Base-by-base conservation (phyloP, 2,113 vertebrate species). In the Misgurnus anguillicaudatus region DNA sequence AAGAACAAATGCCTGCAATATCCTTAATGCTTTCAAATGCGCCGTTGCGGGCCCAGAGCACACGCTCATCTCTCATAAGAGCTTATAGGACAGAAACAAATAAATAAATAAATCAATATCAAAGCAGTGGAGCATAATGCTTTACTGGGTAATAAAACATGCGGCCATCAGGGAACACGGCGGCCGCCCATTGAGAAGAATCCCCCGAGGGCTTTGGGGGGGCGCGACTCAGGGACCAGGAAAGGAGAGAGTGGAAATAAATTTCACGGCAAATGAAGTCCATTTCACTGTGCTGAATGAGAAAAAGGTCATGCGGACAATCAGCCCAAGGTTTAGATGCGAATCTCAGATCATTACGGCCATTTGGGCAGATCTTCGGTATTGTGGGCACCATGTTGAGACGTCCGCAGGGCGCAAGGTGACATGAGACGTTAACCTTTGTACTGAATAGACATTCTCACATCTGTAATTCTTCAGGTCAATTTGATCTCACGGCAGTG, bases 1-100 rank as follows among this genome's bases (percentile, higher is more conserved):
- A 85, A 87, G 90, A 91, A 92, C 87, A 90, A 92, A 92, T 90
- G 84, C 80, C n/a, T 16, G 87, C 90, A 90, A 92, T 91, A 91
- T 88, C 88, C 90, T 88, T 92, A 89, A 91, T 87, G 86, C 82
- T 84, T 84, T 79, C 87, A 85, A 89, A 90, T 83, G 85, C 85
- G 82, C 88, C 80, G 51, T 86, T 72, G 17, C 85, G 80, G 79
- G 86, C 86, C 79, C 7, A 19, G 9, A 9, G 45, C 74, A 83
- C 82, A 87, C 80, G n/a, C 51, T 83, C 83, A 84, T 88, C 87
- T 91, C 89, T 88, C 57, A 64, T 74, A 75, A 84, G 78, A 82
- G 89, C 80, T 84, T 85, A 82, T 85, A 42, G 82, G 79, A 57
- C 55, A 7, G 72, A 73, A 47, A 79, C 75, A 91, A 89, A 91